Evolutionary conservation across 2,797 vertebrate species (phyloP), one percentile per base, ranked within the genome.

Genomic region (Hybognathus amarus): DNA sequence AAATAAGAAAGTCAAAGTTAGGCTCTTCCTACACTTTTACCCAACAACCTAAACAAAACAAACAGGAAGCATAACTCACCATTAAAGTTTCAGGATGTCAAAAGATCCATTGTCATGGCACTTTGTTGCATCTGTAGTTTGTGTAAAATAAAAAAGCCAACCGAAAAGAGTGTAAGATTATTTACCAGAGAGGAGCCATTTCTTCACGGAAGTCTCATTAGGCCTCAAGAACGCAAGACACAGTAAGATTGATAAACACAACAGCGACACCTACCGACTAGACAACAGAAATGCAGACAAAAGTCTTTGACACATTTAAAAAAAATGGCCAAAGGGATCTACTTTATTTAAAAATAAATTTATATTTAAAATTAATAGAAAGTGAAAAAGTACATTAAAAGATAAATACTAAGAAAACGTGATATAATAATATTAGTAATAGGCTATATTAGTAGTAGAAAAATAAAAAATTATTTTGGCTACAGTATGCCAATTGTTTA

Each of bases 221-320:
- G 56, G 54, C 68, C 75, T 22, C 54, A 10, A n/a, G n/a, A 5
- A 17, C 54, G 22, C 68, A 6, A 30, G 3, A 6, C n/a, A n/a
- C n/a, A n/a, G n/a, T n/a, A n/a, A 15, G 15, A 9, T 18, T 56
- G 1, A 47, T 11, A 11, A 77, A 40, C 20, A 71, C 36, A 52
- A 68, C 40, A 70, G 71, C 42, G 83, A 63, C 85, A 83, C 36
- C 87, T 80, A 54, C 71, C 61, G 85, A 63, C 71, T 4, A 13
- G 8, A 20, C 0, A 1, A 10, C 52, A 5, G 13, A 22, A 4
- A 10, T 40, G 24, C 87, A 78, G n/a, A 24, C 30, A 30, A 2
- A 30, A 33, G 64, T 27, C 30, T 79, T 22, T 11, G 7, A 33
- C 12, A n/a, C 36, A 6, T 17, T 33, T 2, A 45, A 70, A 70